Evolutionary conservation across 2,797 vertebrate genomes (phyloP).

Genomic region (Danio tinwini): DNA sequence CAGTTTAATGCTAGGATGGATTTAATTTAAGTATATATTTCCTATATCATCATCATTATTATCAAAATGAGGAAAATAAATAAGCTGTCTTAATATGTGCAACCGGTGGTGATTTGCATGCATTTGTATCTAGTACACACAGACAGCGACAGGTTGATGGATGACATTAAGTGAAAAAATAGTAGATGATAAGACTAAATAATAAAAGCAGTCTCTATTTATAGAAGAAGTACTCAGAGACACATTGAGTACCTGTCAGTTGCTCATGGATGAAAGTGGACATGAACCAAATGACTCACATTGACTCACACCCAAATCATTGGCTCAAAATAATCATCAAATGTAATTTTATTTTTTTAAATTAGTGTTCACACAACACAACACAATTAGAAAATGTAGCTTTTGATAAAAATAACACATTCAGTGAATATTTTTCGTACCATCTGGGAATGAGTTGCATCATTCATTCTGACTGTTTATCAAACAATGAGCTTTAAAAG

Average conservation of each 20-base stretch:
- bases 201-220: slow-evolving; percentile 55
- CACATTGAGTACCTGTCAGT: slow-evolving; percentile 33
- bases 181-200: slow-evolving; percentile 42
- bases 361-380: slow-evolving; percentile 8
- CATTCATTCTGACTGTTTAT: background rate
- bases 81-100: background rate
- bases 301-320: background rate
- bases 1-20: background rate
- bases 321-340: slow-evolving; percentile 38
- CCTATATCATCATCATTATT: too few relatives aligned
- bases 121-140: background rate
- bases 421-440: background rate
- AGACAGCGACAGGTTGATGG: background rate
- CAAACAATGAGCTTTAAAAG: background rate
- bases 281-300: slow-evolving; percentile 43
- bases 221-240: slow-evolving; percentile 41
- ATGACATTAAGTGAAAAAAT: slow-evolving; percentile 15
- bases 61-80: background rate
- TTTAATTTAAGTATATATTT: too few relatives aligned
- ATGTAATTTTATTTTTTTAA: slow-evolving; percentile 3
- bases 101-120: background rate
- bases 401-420: background rate
- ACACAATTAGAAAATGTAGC: background rate
- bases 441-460: background rate
- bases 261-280: slow-evolving; percentile 50